Evolutionary conservation across 2,797 vertebrate genomes (phyloP), one percentile per base, ranked within the genome.

Genomic region (Cossypha dichroa): DNA sequence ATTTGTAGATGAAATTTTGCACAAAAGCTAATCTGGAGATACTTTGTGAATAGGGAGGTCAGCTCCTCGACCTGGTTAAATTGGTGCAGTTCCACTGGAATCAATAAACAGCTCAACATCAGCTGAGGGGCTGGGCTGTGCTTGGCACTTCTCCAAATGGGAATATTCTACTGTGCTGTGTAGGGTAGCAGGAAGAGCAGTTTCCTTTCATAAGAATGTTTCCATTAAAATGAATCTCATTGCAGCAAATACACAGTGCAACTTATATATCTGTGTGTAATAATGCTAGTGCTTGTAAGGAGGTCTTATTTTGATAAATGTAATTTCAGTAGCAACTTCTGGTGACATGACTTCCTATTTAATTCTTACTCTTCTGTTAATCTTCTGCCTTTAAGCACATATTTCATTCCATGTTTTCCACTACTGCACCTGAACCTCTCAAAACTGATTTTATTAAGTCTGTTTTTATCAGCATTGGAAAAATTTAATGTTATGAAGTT

Each of bases 201-300:
- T 69, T 95, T 91, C 59, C 79, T 88, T 93, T 69, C 64, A 1
- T 62, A n/a, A 62, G 67, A 67, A n/a, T 85, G 89, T 81, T 89
- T 49, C 77, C 41, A 72, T 85, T 74, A 49, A 67, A 84, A 26
- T 54, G 6, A 92, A 87, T 86, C 68, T 19, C 48, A 36, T 40
- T 92, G 72, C 62, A 92, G 36, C 54, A 92, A 81, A 76, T 58
- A 22, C 5, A 10, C 14, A 43, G 29, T 70, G 28, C 36, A 41
- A 6, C 9, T 19, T n/a, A 5, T 10, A 40, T 16, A 19, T 43
- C 5, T 54, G 11, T 60, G 29, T 70, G 46, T 46, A 64, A n/a
- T 73, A 66, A 59, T 79, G 59, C n/a, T 13, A 3, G 31, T 52
- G 55, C 69, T 76, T 88, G 9, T 59, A 28, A 48, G 38, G 62